phyloP scores from a whole-genome alignment of 2,888 invertebrate genomes.

The Coleophora flavipennella region DNA sequence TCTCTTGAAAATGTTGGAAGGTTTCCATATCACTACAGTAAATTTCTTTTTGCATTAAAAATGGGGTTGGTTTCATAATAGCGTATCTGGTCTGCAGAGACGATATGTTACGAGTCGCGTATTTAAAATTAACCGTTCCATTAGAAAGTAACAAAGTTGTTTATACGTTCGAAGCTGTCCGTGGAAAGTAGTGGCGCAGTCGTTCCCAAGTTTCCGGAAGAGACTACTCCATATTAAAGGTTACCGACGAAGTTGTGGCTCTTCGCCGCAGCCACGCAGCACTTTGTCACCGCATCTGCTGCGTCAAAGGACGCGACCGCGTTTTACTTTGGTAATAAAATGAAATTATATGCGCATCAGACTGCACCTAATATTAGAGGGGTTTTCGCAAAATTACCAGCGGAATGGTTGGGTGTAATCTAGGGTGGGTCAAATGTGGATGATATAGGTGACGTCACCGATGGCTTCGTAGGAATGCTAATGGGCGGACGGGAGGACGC shows the following conservation, averaged over 20 bases:
- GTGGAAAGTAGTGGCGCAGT: constrained; percentile 33
- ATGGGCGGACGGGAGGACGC: constrained; percentile 43
- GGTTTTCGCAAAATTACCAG: constrained; percentile 26
- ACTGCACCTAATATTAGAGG: constrained; percentile 10
- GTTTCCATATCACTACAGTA: constrained; percentile 6
- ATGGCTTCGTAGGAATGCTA: constrained; percentile 47
- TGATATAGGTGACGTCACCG: constrained; percentile 42
- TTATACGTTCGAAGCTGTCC: constrained; percentile 40
- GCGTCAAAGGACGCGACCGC: constrained; percentile 31
- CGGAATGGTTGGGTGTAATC: constrained; percentile 30
- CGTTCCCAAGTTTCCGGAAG: constrained; percentile 40
- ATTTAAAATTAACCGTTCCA: constrained; percentile 36
- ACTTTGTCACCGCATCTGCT: constrained; percentile 42
- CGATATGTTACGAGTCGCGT: constrained; percentile 15
- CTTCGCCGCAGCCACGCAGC: constrained; percentile 27
- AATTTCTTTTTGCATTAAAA: constrained; percentile 13
- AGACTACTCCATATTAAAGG: constrained; percentile 48
- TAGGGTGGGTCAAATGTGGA: constrained; percentile 41
- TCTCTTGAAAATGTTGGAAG: constrained; percentile 20
- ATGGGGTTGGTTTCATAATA: constrained; percentile 6
- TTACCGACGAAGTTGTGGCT: constrained; percentile 35
- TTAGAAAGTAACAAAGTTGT: constrained; percentile 44
- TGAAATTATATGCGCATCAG: constrained; percentile 24
- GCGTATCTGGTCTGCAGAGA: background rate
- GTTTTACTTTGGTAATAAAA: constrained; percentile 30